Evolutionary conservation across 92 coral and sea anemone genomes (phyloP), one percentile per base, ranked within the genome.

Genomic region (Hydrozoanthus gracilis): DNA sequence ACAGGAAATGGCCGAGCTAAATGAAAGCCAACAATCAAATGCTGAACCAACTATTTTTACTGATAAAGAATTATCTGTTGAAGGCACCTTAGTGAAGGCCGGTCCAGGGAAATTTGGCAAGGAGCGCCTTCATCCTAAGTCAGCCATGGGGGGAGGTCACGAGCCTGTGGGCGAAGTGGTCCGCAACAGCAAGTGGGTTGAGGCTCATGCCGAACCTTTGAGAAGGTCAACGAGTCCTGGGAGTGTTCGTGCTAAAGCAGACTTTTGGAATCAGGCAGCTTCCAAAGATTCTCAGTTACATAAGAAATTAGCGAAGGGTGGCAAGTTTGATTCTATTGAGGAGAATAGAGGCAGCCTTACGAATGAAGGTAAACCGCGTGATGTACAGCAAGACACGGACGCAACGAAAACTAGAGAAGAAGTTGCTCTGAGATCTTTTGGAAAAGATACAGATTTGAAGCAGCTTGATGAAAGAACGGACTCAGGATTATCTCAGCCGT

Each of bases 181-280:
- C 73, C 69, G 85, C 61, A 80, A 80, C 12, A 80, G 85, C 61
- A 80, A 65, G 44, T 80, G 85, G 85, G 73, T 80, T 14, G 85
- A 80, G 18, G 58, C 61, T 51, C 85, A 65, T 80, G 85, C 73
- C 4, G 85, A 48, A 58, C 54, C 48, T 9, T 49, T 80, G 49
- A 10, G 11, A 20, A 50, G 14, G 6, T 47, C 85, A 80, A 47
- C 48, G 18, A 80, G 85, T 62, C 85, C 85, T 45, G 85, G 85
- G 3, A 80, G 85, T 80, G 85, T 80, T 20, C 71, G 85, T 8
- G 85, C 75, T 8, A 80, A 49, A 64, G 85, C 85, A 10, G 75
- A 60, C n/a, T 61, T 80, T 48, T 80, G 85, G 85, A 80, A 66
- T 49, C 56, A 80, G 27, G 52, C 60, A 48, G 15, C 75, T n/a